Evolutionary conservation across 1,140 invertebrate species (phyloP).

Genomic region (Drosophila nannoptera): DNA sequence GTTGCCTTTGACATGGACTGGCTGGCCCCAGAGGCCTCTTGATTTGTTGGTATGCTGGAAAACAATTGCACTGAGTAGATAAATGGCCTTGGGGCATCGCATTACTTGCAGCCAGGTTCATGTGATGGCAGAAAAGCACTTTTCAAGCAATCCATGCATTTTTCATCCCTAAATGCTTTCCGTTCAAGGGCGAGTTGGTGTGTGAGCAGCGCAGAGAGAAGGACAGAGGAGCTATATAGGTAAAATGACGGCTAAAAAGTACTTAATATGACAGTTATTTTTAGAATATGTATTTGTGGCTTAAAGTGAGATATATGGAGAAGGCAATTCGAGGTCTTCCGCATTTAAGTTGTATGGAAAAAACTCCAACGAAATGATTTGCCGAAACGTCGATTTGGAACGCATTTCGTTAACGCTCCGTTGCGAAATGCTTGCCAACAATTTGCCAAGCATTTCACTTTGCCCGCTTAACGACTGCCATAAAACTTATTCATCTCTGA

Average conservation of each 20-base stretch:
- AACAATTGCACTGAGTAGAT: constrained; percentile 64
- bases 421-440: neutral
- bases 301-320: too few species aligned
- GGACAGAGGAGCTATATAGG: too few species aligned
- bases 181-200: neutral
- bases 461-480: constrained; percentile 22
- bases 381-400: neutral
- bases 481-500: constrained; percentile 29
- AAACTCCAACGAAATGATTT: neutral
- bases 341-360: too few species aligned
- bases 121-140: constrained; percentile 3
- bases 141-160: constrained; percentile 28
- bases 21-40: constrained; percentile 55
- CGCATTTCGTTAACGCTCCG: neutral
- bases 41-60: constrained; percentile 61
- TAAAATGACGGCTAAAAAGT: too few species aligned
- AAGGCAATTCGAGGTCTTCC: too few species aligned
- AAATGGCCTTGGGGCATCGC: constrained; percentile 47
- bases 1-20: constrained; percentile 51
- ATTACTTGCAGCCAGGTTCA: constrained; percentile 22
- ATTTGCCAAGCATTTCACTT: constrained; percentile 30
- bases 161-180: constrained; percentile 15
- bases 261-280: too few species aligned
- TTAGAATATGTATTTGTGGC: too few species aligned
- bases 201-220: neutral